These are phyloP conservation scores for Eumacrocentrus americanus DNA, from an alignment of 2,888 invertebrate genomes.

Conservation along the genomic window DNA sequence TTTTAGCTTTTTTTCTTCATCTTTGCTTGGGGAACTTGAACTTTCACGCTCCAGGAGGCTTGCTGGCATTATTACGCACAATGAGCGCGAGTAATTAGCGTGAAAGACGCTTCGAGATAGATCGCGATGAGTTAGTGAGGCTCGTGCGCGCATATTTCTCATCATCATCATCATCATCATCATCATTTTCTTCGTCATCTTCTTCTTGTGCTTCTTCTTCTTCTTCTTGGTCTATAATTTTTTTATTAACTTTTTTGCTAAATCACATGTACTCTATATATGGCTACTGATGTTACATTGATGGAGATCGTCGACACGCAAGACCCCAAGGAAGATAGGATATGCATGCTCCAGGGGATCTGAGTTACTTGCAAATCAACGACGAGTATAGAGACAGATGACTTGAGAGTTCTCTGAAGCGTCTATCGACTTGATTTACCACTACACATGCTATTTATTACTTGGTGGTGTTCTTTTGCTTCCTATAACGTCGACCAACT, in stretches of 20 bases:
- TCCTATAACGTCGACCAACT: conserved; percentile 3
- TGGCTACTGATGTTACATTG: background rate
- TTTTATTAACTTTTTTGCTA: background rate
- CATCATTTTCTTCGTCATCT: background rate
- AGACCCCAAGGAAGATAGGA: background rate
- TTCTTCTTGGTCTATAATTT: background rate
- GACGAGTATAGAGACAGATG: background rate
- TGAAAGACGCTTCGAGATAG: conserved; percentile 54
- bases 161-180: conserved; percentile 8
- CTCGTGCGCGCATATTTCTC: conserved; percentile 31
- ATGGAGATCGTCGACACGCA: background rate
- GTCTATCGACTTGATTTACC: background rate
- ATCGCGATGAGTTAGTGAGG: conserved; percentile 45
- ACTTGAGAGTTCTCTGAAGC: background rate
- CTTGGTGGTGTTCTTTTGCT: too few species aligned
- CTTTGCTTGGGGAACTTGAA: conserved; percentile 13
- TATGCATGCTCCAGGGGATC: background rate
- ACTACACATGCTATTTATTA: background rate
- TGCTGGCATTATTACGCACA: conserved; percentile 38
- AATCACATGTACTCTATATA: background rate
- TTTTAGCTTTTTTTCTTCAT: conserved; percentile 12
- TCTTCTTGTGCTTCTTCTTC: background rate
- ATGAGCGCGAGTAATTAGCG: conserved; percentile 40
- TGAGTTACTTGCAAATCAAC: background rate
- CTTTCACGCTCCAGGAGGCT: conserved; percentile 27